These are phyloP conservation scores for Epirrhoe alternata DNA, from an alignment of 2,888 invertebrate species.

Conservation along the genomic window DNA sequence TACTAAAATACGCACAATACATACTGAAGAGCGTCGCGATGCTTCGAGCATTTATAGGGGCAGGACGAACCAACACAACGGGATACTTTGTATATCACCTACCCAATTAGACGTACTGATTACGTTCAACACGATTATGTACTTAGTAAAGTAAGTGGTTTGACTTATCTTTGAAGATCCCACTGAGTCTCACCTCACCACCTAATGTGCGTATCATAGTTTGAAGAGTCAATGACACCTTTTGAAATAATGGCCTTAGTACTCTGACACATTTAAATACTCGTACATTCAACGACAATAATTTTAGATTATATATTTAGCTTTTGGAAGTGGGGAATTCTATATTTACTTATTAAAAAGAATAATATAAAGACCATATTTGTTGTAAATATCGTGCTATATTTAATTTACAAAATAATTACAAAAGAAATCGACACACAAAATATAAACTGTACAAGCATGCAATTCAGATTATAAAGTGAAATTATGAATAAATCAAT, in stretches of 20 bases:
- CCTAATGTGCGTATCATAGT: constrained; percentile 37
- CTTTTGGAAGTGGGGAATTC: background rate
- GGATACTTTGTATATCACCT: constrained; percentile 58
- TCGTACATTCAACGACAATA: background rate
- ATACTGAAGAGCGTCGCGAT: constrained; percentile 44
- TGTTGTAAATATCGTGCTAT: constrained; percentile 85
- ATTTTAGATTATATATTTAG: background rate
- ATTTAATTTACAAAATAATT: constrained; percentile 85
- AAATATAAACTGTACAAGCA: constrained; percentile 81
- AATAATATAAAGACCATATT: constrained; percentile 44
- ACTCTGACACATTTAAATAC: background rate
- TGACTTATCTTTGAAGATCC: constrained; percentile 61
- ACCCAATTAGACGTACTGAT: constrained; percentile 72
- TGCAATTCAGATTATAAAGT: constrained; percentile 74
- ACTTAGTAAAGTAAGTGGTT: constrained; percentile 63
- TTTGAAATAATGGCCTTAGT: constrained; percentile 19
- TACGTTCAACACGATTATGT: constrained; percentile 54
- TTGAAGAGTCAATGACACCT: constrained; percentile 35
- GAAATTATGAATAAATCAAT: constrained; percentile 64
- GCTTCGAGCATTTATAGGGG: constrained; percentile 50
- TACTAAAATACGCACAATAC: constrained; percentile 43
- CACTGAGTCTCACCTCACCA: constrained; percentile 55
- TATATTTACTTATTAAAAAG: constrained; percentile 1
- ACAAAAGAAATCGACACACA: constrained; percentile 83
- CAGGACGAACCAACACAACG: constrained; percentile 48